Conservation (phyloP, 2,797 vertebrate genomes). For the Eulemur coronatus region DNA sequence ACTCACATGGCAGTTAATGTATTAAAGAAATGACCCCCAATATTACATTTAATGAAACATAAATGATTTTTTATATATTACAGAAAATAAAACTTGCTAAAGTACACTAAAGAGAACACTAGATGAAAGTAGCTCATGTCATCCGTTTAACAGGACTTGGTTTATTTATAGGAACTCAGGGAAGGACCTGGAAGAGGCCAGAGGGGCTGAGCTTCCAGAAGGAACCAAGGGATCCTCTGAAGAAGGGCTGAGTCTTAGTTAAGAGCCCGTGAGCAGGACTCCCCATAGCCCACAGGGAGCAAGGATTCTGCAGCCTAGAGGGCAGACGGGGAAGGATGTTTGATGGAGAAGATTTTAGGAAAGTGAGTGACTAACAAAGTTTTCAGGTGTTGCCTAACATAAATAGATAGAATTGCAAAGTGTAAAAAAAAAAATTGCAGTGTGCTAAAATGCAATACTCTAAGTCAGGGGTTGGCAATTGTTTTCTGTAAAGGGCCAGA, state of each 20-base stretch:
- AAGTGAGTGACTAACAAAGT: background rate
- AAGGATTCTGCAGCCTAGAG: background rate
- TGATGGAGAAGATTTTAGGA: background rate
- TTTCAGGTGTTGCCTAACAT: background rate
- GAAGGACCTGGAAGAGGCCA: background rate
- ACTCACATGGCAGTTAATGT: too few species aligned
- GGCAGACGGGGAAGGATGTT: background rate
- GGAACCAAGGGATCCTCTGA: background rate
- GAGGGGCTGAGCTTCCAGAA: background rate
- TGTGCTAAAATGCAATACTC: background rate
- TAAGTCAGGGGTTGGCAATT: background rate
- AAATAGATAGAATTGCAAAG: background rate
- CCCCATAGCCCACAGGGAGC: background rate
- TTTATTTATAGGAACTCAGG: background rate
- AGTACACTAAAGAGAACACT: background rate
- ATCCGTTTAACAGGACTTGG: background rate
- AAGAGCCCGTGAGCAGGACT: background rate
- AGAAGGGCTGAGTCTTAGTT: background rate
- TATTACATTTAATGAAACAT: background rate
- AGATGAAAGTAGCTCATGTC: background rate
- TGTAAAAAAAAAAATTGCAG: background rate
- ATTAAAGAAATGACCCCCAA: background rate
- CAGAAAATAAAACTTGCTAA: background rate
- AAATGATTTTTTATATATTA: background rate
- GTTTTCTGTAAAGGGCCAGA: background rate